These are phyloP conservation scores for Microtus oregoni DNA, from an alignment of 2,113 vertebrate genomes.

Conservation along the genomic window DNA sequence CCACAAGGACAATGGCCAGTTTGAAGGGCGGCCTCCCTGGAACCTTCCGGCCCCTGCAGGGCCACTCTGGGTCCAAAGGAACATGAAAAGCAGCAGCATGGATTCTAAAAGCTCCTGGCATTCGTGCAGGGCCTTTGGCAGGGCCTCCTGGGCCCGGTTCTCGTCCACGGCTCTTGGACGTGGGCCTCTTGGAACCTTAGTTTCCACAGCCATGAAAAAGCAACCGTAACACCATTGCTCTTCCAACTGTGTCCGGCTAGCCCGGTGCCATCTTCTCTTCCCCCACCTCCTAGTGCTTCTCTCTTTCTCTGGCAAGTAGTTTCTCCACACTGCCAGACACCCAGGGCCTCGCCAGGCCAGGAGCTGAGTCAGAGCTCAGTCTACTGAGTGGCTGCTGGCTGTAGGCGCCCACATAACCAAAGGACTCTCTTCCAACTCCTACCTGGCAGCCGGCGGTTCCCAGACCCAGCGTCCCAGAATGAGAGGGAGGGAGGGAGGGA, in stretches of 20 bases:
- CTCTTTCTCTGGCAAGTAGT: not conserved
- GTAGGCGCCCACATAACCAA: not conserved
- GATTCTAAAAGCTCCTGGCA: not conserved
- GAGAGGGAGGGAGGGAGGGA: not conserved
- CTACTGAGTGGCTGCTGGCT: not conserved
- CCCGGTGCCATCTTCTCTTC: not conserved
- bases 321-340: not conserved
- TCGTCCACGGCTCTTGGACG: not conserved
- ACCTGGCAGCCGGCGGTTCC: not conserved
- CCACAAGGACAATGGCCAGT: not conserved
- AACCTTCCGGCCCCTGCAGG: not conserved
- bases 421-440: constrained; percentile 37
- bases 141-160: not conserved
- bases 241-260: not conserved
- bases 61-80: too few species aligned
- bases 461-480: not conserved
- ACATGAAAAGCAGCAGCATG: not conserved
- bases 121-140: not conserved
- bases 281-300: not conserved
- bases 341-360: not conserved
- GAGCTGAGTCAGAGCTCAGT: constrained; percentile 39
- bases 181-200: not conserved
- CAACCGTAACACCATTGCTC: not conserved
- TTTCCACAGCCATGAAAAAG: not conserved
- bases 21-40: not conserved